Evolutionary conservation across 2,888 invertebrate species (phyloP), one percentile per base, ranked within the genome.

Genomic region (Ommatoiulus sabulosus): DNA sequence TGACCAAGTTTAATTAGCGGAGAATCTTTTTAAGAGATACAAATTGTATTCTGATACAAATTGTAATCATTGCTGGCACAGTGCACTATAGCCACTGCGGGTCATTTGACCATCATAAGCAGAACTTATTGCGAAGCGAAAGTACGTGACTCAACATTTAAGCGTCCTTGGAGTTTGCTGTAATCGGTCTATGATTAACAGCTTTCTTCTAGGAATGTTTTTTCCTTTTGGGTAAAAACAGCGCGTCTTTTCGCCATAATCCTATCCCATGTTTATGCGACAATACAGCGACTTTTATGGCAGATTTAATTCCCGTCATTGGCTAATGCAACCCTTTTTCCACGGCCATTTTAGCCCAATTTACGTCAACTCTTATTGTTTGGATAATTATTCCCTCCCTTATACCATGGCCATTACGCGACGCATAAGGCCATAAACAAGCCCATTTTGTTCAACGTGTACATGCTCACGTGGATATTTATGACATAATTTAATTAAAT

Each of bases 361-460:
- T 80, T 80, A 80, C 80, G 80, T 80, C 80, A 80, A 80, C 80
- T 80, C 80, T 80, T 80, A 80, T 80, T 80, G 80, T 80, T 80
- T 35, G 80, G 80, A 80, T 80, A 80, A 80, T 80, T 80, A 80
- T 80, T 80, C 80, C 80, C 80, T 80, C 80, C 80, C 80, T 80
- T 80, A 80, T 80, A 35, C 80, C 80, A 80, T 80, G 35, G 80
- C 80, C 80, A 80, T 80, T 80, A 80, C 35, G 35, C 80, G 80
- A 80, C 80, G 80, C 80, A 80, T 80, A 80, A 80, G 80, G 80
- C 80, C 35, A 80, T 80, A 80, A 80, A 80, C 80, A 80, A 80
- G 80, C 24, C 80, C 80, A 80, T 80, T 80, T 43, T 80, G 80
- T 80, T 80, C 80, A 80, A 80, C 80, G 80, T 80, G 80, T 80